These are phyloP conservation scores for Holothuria glaberrima DNA, from an alignment of 35 echinoderm and acorn worm species.

Conservation along the genomic window DNA sequence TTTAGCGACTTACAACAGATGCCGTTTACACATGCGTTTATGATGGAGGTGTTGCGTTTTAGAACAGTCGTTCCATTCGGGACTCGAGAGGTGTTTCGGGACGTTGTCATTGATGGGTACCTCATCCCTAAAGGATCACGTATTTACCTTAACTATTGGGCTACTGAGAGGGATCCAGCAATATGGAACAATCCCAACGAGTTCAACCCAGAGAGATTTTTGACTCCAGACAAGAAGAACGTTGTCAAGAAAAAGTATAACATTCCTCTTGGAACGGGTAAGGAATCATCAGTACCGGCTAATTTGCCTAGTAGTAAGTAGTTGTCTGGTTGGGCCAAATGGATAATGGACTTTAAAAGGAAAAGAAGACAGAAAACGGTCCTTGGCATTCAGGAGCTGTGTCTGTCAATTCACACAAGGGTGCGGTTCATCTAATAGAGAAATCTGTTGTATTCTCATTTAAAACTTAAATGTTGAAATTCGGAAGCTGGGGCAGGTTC, in stretches of 20 bases:
- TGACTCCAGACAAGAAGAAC: constrained; percentile 4
- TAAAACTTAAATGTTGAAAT: too few species aligned
- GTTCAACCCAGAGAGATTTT: constrained; percentile 57
- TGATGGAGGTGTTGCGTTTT: constrained; percentile 1
- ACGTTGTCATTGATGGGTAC: constrained; percentile 49
- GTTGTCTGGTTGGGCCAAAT: too few species aligned
- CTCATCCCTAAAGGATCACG: constrained; percentile 64
- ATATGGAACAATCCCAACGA: constrained; percentile 52
- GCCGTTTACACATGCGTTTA: constrained; percentile 28
- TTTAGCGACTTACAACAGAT: neutral
- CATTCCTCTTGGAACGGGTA: constrained; percentile 51
- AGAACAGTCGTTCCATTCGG: neutral
- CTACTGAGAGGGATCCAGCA: constrained; percentile 52
- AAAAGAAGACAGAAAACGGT: too few species aligned
- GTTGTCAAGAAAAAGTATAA: constrained; percentile 24
- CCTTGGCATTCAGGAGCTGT: too few species aligned
- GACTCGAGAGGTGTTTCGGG: neutral
- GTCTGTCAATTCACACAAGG: too few species aligned
- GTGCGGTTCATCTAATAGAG: too few species aligned
- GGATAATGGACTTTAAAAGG: too few species aligned
- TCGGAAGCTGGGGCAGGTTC: too few species aligned
- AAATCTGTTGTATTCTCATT: too few species aligned
- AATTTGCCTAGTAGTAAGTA: too few species aligned
- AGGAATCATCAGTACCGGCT: too few species aligned
- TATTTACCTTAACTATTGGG: constrained; percentile 53